Percentiles rank a stretch among this genome's conserved stretches.
These are phyloP conservation scores for Zosterops pallidus DNA, from an alignment of 2,113 vertebrate genomes.

Conservation along the genomic window DNA sequence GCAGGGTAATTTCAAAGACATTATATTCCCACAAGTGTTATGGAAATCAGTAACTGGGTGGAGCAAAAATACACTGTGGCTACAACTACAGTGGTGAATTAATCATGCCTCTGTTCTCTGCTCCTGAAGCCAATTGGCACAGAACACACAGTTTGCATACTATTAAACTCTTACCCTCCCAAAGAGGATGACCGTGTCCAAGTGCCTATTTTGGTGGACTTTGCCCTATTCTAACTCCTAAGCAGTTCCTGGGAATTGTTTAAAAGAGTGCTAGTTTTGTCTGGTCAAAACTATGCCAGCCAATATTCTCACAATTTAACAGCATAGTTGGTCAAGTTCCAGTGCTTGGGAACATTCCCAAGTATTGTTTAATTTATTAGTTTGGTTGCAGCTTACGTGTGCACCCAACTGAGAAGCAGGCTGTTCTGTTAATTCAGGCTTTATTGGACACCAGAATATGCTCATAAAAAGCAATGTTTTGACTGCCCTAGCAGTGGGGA, in stretches of 20 bases:
- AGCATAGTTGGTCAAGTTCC: slow-evolving; percentile 35
- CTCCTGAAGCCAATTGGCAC: slow-evolving; percentile 17
- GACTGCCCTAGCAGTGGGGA: background rate
- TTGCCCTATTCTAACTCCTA: background rate
- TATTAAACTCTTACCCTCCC: slow-evolving; percentile 1
- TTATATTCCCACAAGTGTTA: slow-evolving; percentile 19
- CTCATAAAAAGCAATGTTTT: background rate
- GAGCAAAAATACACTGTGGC: slow-evolving; percentile 13
- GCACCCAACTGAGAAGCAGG: slow-evolving; percentile 44
- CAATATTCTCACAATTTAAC: slow-evolving; percentile 61
- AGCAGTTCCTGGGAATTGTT: slow-evolving; percentile 21
- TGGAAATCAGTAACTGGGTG: slow-evolving; percentile 38
- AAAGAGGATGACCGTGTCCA: background rate
- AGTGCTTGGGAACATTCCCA: background rate
- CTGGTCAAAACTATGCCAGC: slow-evolving; percentile 25
- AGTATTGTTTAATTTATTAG: slow-evolving; percentile 63
- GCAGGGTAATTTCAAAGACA: slow-evolving; percentile 4
- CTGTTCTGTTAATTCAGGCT: slow-evolving; percentile 33
- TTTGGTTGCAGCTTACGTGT: background rate
- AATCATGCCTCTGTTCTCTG: slow-evolving; percentile 5
- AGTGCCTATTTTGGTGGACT: background rate
- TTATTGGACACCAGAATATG: background rate
- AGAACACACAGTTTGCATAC: background rate
- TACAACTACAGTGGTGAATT: slow-evolving; percentile 6
- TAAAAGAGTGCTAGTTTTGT: slow-evolving; percentile 16